Conservation (phyloP, 23 tunicate genomes). For the Aplidium turbinatum region DNA sequence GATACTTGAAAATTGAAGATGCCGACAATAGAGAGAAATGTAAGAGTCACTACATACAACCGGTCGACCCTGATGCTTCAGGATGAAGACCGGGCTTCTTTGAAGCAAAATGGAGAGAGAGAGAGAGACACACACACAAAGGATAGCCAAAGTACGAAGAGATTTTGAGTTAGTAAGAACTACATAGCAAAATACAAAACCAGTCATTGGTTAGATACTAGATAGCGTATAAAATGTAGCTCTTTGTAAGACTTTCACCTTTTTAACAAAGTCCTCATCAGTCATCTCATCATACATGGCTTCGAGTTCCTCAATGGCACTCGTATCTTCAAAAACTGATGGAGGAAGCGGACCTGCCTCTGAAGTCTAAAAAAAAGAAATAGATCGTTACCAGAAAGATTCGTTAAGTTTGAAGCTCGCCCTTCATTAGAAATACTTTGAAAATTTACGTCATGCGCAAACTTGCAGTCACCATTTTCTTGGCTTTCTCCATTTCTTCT, state of each 20-base stretch:
- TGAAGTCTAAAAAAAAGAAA: slow-evolving; percentile 34
- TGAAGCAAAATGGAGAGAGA: no score
- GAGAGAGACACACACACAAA: no score
- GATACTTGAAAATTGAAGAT: no score
- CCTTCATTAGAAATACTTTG: slow-evolving; percentile 10
- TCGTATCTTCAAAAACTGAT: slow-evolving; percentile 42
- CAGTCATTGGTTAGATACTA: no score
- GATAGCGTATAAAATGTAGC: no score
- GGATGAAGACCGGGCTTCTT: no score
- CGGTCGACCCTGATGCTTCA: no score
- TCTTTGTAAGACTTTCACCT: background rate
- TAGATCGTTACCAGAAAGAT: no score
- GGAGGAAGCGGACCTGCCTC: slow-evolving; percentile 36
- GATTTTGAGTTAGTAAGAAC: background rate
- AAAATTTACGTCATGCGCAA: slow-evolving; percentile 7
- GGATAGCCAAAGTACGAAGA: no score
- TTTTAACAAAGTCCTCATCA: slow-evolving; percentile 35
- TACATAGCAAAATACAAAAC: background rate
- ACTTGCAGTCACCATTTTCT: slow-evolving; percentile 43
- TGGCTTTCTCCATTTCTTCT: slow-evolving; percentile 52
- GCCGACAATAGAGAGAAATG: no score
- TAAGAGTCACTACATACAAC: no score
- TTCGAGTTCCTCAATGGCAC: slow-evolving; percentile 70
- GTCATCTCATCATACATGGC: slow-evolving; percentile 74
- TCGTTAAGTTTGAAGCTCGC: no score